Conservation (phyloP, 1,140 invertebrate genomes). For the Pseudomyrmex gracilis region DNA sequence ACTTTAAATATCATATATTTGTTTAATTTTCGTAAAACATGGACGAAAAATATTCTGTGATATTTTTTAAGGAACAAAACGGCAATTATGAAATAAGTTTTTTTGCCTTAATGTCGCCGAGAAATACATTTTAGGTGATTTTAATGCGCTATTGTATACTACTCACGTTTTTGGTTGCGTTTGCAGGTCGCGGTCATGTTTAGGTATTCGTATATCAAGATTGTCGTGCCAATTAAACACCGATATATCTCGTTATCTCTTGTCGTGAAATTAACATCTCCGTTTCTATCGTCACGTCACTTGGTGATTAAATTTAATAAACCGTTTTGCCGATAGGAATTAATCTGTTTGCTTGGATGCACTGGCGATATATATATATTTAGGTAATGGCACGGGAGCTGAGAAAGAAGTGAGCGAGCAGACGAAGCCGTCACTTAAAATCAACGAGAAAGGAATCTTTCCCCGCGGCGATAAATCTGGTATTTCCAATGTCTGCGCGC, state of each 20-base stretch:
- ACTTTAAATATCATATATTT: constrained; percentile 5
- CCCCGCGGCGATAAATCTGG: constrained; percentile 42
- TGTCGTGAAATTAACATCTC: constrained; percentile 51
- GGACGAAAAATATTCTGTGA: background rate
- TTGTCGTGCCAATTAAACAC: background rate
- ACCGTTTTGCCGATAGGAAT: background rate
- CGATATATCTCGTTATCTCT: constrained; percentile 50
- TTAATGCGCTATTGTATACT: constrained; percentile 7
- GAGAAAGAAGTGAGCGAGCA: constrained; percentile 6
- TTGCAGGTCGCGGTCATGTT: constrained; percentile 15
- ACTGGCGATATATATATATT: constrained; percentile 28
- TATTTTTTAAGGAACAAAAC: background rate
- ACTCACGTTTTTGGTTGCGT: constrained; percentile 20
- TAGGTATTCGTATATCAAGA: constrained; percentile 34
- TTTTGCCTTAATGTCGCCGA: background rate
- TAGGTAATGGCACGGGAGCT: background rate
- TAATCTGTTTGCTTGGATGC: constrained; percentile 6
- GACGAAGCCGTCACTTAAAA: constrained; percentile 43
- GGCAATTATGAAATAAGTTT: background rate
- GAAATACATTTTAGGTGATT: background rate
- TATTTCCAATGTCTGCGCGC: constrained; percentile 46
- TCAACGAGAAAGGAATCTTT: constrained; percentile 42
- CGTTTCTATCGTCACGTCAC: background rate
- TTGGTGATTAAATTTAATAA: constrained; percentile 46
- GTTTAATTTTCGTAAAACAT: background rate